A percentile compares a stretch with the other conserved stretches of the same genome.
phyloP scores from a whole-genome alignment of 2,113 vertebrate species.

The Rhinoderma darwinii region DNA sequence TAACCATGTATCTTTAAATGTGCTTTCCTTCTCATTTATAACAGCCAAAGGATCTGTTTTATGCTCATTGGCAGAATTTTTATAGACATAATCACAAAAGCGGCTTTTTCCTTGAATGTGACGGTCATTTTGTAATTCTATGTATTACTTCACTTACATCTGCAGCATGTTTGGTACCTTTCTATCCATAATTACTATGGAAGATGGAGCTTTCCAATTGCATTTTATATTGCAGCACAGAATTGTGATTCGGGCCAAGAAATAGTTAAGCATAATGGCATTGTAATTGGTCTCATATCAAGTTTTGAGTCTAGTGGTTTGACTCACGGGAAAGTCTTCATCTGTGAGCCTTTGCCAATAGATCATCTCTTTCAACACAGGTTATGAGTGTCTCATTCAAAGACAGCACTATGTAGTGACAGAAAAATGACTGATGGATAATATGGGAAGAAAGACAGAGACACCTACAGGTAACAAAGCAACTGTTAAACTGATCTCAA shows the following conservation, averaged over 20 bases:
- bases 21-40: too few species aligned
- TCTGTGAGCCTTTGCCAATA: slow-evolving; percentile 52
- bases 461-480: slow-evolving; percentile 50
- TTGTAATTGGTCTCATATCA: slow-evolving; percentile 17
- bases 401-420: slow-evolving; percentile 33
- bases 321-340: slow-evolving; percentile 36
- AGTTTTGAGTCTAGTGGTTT: slow-evolving; percentile 13
- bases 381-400: slow-evolving; percentile 53
- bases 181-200: neutral
- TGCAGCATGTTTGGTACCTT: neutral
- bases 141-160: neutral
- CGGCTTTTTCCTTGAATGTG: too few species aligned
- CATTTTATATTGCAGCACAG: neutral
- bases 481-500: slow-evolving; percentile 41
- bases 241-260: neutral
- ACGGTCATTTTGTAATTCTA: neutral
- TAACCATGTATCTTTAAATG: too few species aligned
- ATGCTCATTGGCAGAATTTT: too few species aligned
- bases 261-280: slow-evolving; percentile 6
- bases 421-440: slow-evolving; percentile 14
- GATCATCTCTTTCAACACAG: slow-evolving; percentile 44
- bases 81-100: too few species aligned
- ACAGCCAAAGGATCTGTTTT: too few species aligned
- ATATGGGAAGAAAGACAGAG: slow-evolving; percentile 46
- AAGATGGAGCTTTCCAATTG: neutral